Base-by-base conservation (phyloP, 2,888 invertebrate genomes). In the Kryphioiulus occultus region DNA sequence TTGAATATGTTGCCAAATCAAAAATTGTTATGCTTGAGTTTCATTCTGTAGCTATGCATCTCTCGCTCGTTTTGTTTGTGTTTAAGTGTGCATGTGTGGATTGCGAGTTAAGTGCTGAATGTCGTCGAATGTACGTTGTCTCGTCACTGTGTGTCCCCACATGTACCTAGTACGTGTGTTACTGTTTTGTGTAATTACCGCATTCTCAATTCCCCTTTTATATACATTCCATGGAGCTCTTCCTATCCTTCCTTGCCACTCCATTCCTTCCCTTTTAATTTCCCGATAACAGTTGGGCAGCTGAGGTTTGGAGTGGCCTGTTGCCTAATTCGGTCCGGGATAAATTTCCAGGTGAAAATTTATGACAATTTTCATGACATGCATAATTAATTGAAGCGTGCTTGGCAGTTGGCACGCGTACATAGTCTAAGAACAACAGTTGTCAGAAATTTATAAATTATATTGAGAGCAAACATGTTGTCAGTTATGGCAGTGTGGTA, bases 1-100 rank as follows among this genome's bases (percentile, higher is more conserved):
- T 35, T 42, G 35, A 84, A 84, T 84, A 42, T 84, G 84, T 84
- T 84, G 84, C 84, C 84, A 84, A 84, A 42, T 42, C 35, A 84
- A 84, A 84, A 42, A n/a, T 84, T 84, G 84, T 84, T 35, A 35
- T 22, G 30, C 84, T 19, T 17, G 84, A 84, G 42, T 35, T 35
- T 9, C 26, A n/a, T 26, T 68, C 68, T 26, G 68, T 68, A 68
- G 68, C 68, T 68, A 26, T 68, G 68, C 68, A 26, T 26, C 68
- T 26, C 68, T 68, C 68, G 68, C 26, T 84, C 15, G 84, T 84
- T 22, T 4, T 17, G n/a, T 84, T 17, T 35, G 0, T 35, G 35
- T 84, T 84, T 84, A 0, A 7, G 7, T 35, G 22, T 84, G n/a
- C 19, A 2, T 84, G 26, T 7, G 26, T 84, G 35, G 42, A 35